Evolutionary conservation across 2,888 invertebrate genomes (phyloP).

Genomic region (Operophtera brumata): DNA sequence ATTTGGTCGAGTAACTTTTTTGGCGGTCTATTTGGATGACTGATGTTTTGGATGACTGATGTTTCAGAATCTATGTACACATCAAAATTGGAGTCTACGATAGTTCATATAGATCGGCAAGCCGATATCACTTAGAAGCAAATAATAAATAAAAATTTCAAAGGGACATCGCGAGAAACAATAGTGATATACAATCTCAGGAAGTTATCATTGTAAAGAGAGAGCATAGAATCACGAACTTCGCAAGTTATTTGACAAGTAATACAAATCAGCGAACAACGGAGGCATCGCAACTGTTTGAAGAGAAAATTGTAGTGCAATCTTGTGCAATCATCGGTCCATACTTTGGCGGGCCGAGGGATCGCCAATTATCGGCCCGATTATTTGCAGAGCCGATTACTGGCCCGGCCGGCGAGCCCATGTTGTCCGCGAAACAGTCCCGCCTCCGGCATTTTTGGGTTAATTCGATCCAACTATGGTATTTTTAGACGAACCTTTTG

Average conservation of each 20-base stretch:
- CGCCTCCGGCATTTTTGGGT: constrained; percentile 22
- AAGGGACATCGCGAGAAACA: too few species aligned
- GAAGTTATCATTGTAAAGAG: background rate
- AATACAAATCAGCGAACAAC: constrained; percentile 32
- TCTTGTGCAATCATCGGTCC: constrained; percentile 58
- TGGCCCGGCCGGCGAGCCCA: constrained; percentile 6
- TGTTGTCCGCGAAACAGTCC: constrained; percentile 17
- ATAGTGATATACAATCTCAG: too few species aligned
- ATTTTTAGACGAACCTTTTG: constrained; percentile 15
- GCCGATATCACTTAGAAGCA: too few species aligned
- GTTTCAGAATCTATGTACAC: too few species aligned
- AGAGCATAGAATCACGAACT: constrained; percentile 30
- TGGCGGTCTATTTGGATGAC: too few species aligned
- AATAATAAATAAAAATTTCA: too few species aligned
- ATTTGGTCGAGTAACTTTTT: too few species aligned
- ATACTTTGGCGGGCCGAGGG: constrained; percentile 41
- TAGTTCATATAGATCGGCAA: too few species aligned
- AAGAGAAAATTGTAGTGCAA: constrained; percentile 62
- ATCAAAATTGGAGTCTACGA: too few species aligned
- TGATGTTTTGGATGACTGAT: too few species aligned
- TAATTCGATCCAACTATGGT: constrained; percentile 16
- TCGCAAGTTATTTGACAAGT: constrained; percentile 44
- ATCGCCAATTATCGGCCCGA: constrained; percentile 55
- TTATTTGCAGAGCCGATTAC: constrained; percentile 46
- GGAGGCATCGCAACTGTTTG: constrained; percentile 43